Evolutionary conservation across 2,113 vertebrate genomes (phyloP).

Genomic region (Aphelocoma coerulescens): DNA sequence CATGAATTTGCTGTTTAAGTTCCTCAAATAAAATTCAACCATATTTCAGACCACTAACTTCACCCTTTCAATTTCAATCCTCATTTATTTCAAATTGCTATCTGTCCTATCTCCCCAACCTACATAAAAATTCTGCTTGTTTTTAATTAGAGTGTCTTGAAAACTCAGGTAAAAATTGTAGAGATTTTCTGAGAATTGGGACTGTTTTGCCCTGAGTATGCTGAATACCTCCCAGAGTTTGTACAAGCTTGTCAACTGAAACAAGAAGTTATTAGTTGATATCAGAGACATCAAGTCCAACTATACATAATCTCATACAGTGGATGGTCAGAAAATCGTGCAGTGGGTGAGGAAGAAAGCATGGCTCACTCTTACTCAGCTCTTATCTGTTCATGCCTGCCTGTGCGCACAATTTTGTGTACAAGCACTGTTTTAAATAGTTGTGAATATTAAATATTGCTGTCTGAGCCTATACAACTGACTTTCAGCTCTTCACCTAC

Average conservation of each 20-base stretch:
- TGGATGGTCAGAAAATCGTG: rapidly evolving
- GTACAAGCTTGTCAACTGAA: background rate
- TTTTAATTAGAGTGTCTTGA: background rate
- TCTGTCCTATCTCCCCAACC: background rate
- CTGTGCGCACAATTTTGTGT: background rate
- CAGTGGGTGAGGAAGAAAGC: background rate
- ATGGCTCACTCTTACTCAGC: background rate
- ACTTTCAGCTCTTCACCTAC: background rate
- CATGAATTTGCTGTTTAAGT: background rate
- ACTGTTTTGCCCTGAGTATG: background rate
- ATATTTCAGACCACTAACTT: background rate
- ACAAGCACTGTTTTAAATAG: background rate
- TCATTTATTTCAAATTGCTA: background rate
- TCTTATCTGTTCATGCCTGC: background rate
- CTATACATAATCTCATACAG: background rate
- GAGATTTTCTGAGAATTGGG: background rate
- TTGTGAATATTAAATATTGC: background rate
- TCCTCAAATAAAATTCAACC: background rate
- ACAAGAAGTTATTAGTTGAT: background rate
- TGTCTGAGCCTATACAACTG: background rate
- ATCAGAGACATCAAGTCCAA: background rate
- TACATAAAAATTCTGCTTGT: background rate
- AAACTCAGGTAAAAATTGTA: background rate
- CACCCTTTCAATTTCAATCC: background rate
- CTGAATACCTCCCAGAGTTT: background rate